These are phyloP conservation scores for Sinodicranocentrus sp. DNA, from an alignment of 2,888 invertebrate species.

Conservation along the genomic window DNA sequence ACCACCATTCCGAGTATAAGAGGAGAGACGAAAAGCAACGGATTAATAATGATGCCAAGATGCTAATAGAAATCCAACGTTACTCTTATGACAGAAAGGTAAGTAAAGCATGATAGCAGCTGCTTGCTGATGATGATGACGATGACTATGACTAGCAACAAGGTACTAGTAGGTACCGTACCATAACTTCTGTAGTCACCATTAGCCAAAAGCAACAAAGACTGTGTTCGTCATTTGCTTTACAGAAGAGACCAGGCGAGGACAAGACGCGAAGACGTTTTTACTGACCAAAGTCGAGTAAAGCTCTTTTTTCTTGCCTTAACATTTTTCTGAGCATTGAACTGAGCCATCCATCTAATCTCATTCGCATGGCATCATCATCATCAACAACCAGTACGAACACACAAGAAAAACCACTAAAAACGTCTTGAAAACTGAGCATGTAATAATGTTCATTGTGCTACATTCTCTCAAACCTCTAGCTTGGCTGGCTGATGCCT, in stretches of 20 bases:
- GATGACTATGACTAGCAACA: slow-evolving; percentile 19
- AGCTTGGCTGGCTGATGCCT: not conserved
- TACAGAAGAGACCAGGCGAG: not conserved
- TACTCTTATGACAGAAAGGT: slow-evolving; percentile 7
- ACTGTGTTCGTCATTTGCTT: not conserved
- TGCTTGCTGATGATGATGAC: slow-evolving; percentile 1
- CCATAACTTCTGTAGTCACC: slow-evolving; percentile 12
- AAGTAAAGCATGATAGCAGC: not conserved
- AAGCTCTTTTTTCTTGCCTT: not conserved
- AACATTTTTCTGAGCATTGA: slow-evolving; percentile 10
- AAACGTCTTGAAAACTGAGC: slow-evolving; percentile 17
- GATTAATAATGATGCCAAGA: slow-evolving; percentile 15
- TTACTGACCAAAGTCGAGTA: slow-evolving; percentile 6
- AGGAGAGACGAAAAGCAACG: not conserved
- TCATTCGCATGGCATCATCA: slow-evolving; percentile 23
- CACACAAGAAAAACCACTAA: slow-evolving; percentile 25
- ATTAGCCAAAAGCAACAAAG: slow-evolving; percentile 12
- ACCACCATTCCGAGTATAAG: not conserved
- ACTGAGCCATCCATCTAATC: slow-evolving; percentile 24
- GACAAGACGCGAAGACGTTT: not conserved
- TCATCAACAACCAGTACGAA: slow-evolving; percentile 8
- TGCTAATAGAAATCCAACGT: not conserved
- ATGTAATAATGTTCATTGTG: slow-evolving; percentile 12
- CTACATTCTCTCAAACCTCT: slow-evolving; percentile 19
- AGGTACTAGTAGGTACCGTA: slow-evolving; percentile 24